Conservation (phyloP, 2,113 vertebrate genomes). For the Isurus oxyrinchus region DNA sequence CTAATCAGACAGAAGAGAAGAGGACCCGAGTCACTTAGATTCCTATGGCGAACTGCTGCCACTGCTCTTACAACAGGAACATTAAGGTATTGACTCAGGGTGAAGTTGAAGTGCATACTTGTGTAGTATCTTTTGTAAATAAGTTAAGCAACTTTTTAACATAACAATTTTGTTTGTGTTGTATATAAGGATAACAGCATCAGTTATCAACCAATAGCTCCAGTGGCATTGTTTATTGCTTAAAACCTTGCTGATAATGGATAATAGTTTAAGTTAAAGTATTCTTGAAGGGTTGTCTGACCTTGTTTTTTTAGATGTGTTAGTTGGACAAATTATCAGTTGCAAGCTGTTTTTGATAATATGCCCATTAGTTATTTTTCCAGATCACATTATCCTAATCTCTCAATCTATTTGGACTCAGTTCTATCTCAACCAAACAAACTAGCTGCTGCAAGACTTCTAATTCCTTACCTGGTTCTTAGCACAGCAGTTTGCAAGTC, state of each 20-base stretch:
- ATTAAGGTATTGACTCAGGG: conserved; percentile 47
- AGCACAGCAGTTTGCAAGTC: not conserved
- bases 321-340: not conserved
- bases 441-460: not conserved
- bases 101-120: not conserved
- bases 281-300: not conserved
- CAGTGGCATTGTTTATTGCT: not conserved
- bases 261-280: not conserved
- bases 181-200: not conserved
- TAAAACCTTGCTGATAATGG: not conserved
- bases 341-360: not conserved
- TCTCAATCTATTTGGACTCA: not conserved
- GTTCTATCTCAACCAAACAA: not conserved
- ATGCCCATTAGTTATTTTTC: not conserved
- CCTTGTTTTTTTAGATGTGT: not conserved
- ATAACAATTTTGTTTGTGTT: not conserved
- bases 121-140: not conserved
- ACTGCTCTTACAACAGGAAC: conserved; percentile 49
- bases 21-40: conserved; percentile 54
- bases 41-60: conserved; percentile 60
- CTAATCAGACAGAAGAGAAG: conserved; percentile 59
- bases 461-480: not conserved
- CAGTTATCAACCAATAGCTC: not conserved
- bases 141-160: not conserved
- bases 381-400: not conserved